A percentile compares a stretch with the other conserved stretches of the same genome.
phyloP scores from a whole-genome alignment of 2,888 invertebrate species.

The Bembecia ichneumoniformis region DNA sequence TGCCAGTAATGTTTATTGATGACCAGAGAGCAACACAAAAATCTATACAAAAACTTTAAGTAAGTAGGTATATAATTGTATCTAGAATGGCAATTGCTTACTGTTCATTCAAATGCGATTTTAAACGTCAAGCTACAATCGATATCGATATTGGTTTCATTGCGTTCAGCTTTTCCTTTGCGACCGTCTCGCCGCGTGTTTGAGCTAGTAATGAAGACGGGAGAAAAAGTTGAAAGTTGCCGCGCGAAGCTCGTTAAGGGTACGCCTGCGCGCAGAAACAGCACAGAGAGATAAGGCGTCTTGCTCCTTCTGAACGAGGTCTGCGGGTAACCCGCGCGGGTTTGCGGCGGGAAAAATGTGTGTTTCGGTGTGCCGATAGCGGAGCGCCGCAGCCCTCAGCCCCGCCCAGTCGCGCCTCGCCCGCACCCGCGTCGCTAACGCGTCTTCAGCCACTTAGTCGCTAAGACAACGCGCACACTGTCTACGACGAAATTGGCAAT shows the following conservation, averaged over 20 bases:
- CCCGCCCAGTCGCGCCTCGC: conserved; percentile 37
- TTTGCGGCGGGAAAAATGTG: conserved; percentile 74
- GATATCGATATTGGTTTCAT: no score
- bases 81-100: no score
- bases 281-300: conserved; percentile 27
- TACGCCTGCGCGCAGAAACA: conserved; percentile 50
- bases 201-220: not conserved
- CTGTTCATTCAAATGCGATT: no score
- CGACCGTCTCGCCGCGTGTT: not conserved
- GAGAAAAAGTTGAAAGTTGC: conserved; percentile 51
- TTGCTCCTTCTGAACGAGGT: conserved; percentile 55
- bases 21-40: no score
- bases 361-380: conserved; percentile 73
- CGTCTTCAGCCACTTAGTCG: conserved; percentile 71
- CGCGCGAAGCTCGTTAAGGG: conserved; percentile 28
- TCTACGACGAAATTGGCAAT: not conserved
- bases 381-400: conserved; percentile 60
- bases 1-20: no score
- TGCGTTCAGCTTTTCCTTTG: no score
- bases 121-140: no score
- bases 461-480: conserved; percentile 60
- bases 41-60: no score
- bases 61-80: no score
- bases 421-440: conserved; percentile 60
- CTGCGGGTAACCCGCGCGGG: conserved; percentile 73